phyloP scores from a whole-genome alignment of 2,797 vertebrate genomes.

The Arvicola amphibius region DNA sequence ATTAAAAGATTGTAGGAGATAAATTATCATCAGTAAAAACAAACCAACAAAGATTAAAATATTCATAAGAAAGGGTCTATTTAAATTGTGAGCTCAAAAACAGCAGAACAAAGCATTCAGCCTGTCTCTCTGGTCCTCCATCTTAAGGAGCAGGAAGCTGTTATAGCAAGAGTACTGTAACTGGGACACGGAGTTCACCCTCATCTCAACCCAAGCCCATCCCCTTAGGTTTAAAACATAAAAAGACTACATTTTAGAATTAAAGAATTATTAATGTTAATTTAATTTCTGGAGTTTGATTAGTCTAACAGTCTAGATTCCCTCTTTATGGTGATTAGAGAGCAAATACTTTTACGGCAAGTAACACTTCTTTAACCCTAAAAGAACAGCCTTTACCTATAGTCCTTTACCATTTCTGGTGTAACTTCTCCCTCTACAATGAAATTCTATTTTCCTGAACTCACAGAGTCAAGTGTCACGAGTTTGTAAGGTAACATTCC shows the following conservation, averaged over 20 bases:
- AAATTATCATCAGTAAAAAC: background rate
- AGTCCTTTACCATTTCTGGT: background rate
- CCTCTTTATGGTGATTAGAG: background rate
- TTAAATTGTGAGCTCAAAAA: conserved; percentile 12
- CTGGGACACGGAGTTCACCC: background rate
- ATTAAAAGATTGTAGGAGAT: background rate
- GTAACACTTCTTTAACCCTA: background rate
- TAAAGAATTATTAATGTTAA: background rate
- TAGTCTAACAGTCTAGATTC: background rate
- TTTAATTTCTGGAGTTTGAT: background rate
- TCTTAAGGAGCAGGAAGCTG: background rate
- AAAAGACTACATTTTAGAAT: background rate
- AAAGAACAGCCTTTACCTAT: background rate
- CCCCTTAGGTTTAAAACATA: background rate
- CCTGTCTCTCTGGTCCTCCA: background rate
- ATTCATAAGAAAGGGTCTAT: background rate
- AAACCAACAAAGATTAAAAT: background rate
- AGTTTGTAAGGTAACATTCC: background rate
- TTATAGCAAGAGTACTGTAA: background rate
- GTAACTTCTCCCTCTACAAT: background rate
- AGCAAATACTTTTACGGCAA: background rate
- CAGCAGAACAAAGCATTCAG: background rate
- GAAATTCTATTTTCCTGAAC: background rate
- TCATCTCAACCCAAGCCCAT: background rate
- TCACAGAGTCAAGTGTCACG: fast-evolving